Base-by-base conservation (phyloP, 2,113 vertebrate species). In the Calyptommatus sinebrachiatus region DNA sequence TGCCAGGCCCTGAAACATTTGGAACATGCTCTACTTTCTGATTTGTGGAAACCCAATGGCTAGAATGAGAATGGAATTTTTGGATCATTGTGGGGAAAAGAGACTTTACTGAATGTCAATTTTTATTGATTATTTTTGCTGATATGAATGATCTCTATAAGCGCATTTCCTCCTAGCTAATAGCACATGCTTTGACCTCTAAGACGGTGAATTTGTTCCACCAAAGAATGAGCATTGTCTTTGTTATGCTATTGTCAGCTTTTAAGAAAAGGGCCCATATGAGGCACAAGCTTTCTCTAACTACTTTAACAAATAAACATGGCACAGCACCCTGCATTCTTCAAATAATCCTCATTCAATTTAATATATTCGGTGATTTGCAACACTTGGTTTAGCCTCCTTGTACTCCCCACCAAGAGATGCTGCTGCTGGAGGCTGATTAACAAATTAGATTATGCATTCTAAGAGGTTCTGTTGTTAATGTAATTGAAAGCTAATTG, bases 391-490 rank as follows among this genome's bases (percentile, higher is more conserved):
- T 73, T 80, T 73, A 71, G 53, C 78, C 45, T 72, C 70, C 28
- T 29, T 66, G 62, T 72, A 66, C 70, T 80, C 78, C 71, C 70
- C 60, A 73, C 29, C 28, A 53, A 80, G 71, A 80, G 61, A 73
- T 53, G n/a, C 70, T 78, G n/a, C 70, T 78, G 71, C 70, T 73
- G 78, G 61, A 80, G 78, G 61, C 78, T 80, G 70, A 80, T 80
- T 73, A 79, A 80, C 78, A 80, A 80, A 73, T 80, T 73, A 80
- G 78, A 80, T 80, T 80, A 80, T 80, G 71, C 63, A 80, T 80
- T 80, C 78, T 73, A 80, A 73, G 60, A 66, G 70, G 50, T 61
- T 61, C 65, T 65, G 61, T 80, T 80, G 78, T 80, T 80, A 72
- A 80, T 80, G 62, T 80, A 80, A 80, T 80, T 80, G 78, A 80